phyloP scores from a whole-genome alignment of 2,113 vertebrate genomes.

The Stegastes partitus region DNA sequence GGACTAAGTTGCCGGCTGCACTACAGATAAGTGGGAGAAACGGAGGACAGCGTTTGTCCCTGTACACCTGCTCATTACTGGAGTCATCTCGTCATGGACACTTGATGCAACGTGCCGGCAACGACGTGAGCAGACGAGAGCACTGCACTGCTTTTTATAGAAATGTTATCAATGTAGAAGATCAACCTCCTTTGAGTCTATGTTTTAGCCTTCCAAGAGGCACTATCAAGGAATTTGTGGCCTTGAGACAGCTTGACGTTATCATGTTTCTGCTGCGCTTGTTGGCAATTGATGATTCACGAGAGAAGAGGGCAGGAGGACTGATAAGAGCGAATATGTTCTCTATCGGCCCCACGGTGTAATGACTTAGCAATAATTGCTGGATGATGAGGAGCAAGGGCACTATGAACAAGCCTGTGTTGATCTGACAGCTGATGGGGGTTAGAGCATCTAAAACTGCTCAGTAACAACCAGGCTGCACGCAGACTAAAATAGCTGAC shows the following conservation, averaged over 20 bases:
- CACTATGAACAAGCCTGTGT: slow-evolving; percentile 34
- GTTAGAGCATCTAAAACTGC: slow-evolving; percentile 54
- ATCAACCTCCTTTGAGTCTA: slow-evolving; percentile 1
- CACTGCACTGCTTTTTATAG: not conserved
- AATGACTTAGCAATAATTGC: slow-evolving; percentile 62
- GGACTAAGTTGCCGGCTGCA: slow-evolving; percentile 13
- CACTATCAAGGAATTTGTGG: slow-evolving; percentile 19
- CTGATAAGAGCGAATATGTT: slow-evolving; percentile 46
- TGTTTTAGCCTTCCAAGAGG: not conserved
- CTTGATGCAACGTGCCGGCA: slow-evolving; percentile 17
- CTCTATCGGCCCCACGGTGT: slow-evolving; percentile 30
- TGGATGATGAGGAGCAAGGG: slow-evolving; percentile 44
- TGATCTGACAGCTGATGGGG: slow-evolving; percentile 53
- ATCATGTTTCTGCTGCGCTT: slow-evolving; percentile 44
- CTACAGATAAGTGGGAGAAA: slow-evolving; percentile 5
- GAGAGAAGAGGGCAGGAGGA: slow-evolving; percentile 20
- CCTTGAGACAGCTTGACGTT: slow-evolving; percentile 43
- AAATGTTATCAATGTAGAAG: not conserved
- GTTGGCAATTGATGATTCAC: slow-evolving; percentile 52
- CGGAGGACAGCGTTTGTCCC: not conserved
- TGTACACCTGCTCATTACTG: not conserved
- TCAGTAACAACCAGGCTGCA: slow-evolving; percentile 53
- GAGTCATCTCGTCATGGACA: not conserved
- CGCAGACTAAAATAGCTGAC: slow-evolving; percentile 61
- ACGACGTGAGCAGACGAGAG: slow-evolving; percentile 26